Evolutionary conservation across 2,113 vertebrate species (phyloP), one percentile per base, ranked within the genome.

Genomic region (Epinephelus moara): DNA sequence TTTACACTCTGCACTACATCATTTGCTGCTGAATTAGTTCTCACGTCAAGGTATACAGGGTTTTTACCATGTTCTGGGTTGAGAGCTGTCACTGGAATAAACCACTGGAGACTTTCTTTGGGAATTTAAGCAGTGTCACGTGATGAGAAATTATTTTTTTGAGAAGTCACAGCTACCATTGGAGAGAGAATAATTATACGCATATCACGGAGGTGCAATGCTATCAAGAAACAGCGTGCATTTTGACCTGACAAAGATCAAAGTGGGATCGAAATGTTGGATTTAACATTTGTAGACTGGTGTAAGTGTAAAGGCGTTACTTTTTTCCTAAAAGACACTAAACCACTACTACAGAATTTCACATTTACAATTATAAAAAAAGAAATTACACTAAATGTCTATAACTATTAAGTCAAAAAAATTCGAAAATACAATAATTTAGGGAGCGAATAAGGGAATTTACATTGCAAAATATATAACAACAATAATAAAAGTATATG

Each of bases 11-110:
- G 37, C 7, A 11, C 45, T 47, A 23, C 62, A 60, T 57, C 4
- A 55, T 57, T 56, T 74, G 55, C 63, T 75, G 78, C 17, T 13
- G 15, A 79, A 76, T 72, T 67, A 6, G 23, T 56, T 79, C 49
- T n/a, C 62, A 63, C 15, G 55, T 59, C 45, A 50, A 18, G 6
- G 25, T 66, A 67, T 14, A 19, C 21, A 21, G 49, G 8, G 15
- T 59, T 40, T 68, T 50, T 18, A 50, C 4, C 14, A 47, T 23
- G 2, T 56, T 67, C 12, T 23, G 37, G 68, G 66, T 45, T 21
- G 12, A 59, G 30, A 30, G 12, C 3, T 14, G 49, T 74, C 50
- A 25, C 8, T 67, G 60, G 17, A 66, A 70, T 75, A 42, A 67
- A 21, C 23, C 21, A 8, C 49, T 69, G 8, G 27, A 68, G 23